Conservation (phyloP, 2,113 vertebrate genomes). For the Nerophis ophidion region DNA sequence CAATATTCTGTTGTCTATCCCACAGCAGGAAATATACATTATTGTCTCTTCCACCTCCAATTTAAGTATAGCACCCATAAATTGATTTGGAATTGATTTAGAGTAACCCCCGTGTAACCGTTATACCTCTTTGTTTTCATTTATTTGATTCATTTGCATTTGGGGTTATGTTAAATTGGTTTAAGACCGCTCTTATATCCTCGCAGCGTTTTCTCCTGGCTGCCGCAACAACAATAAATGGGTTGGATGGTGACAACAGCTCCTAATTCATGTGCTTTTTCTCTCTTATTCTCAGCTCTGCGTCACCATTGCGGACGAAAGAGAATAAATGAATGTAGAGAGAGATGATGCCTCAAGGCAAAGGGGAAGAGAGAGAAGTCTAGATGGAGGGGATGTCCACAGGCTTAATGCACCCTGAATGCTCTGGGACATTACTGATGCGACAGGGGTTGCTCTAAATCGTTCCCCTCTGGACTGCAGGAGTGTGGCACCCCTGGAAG, state of each 20-base stretch:
- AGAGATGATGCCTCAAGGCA: not conserved
- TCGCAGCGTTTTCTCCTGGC: not conserved
- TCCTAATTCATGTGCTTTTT: slow-evolving; percentile 1
- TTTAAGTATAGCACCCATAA: not conserved
- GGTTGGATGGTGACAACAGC: not conserved
- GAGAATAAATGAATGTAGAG: slow-evolving; percentile 13
- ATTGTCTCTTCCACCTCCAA: not conserved
- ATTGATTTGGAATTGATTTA: slow-evolving; percentile 6
- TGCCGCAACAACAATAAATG: not conserved
- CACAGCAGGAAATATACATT: not conserved
- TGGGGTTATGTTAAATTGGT: not conserved
- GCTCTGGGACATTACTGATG: slow-evolving; percentile 52
- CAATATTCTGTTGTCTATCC: not conserved
- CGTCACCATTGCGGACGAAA: slow-evolving; percentile 1
- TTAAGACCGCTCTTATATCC: not conserved
- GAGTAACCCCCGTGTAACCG: not conserved
- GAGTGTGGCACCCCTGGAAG: slow-evolving; percentile 31
- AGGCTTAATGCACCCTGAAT: slow-evolving; percentile 60
- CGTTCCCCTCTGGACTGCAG: slow-evolving; percentile 26
- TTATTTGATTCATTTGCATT: slow-evolving; percentile 4
- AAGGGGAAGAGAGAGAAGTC: slow-evolving; percentile 11
- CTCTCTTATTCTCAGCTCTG: slow-evolving; percentile 1
- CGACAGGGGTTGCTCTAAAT: slow-evolving; percentile 47
- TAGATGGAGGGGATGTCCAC: slow-evolving; percentile 32
- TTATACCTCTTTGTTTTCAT: slow-evolving; percentile 6